phyloP scores from a whole-genome alignment of 1,140 invertebrate species.

The Leptinotarsa undecemlineata region DNA sequence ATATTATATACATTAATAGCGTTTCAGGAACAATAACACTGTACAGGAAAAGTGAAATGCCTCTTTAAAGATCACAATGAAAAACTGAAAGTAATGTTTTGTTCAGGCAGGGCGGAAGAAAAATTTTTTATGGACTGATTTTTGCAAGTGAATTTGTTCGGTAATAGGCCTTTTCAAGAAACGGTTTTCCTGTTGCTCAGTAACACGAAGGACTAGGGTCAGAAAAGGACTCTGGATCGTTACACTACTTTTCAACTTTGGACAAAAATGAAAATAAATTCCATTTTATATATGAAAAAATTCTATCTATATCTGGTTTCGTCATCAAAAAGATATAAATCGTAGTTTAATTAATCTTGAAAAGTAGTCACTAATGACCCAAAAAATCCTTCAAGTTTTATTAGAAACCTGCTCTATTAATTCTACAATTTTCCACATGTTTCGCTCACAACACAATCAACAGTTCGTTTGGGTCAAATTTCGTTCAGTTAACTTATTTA shows the following conservation, averaged over 20 bases:
- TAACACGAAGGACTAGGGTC: background rate
- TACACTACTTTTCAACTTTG: no score
- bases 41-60: constrained; percentile 46
- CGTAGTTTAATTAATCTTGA: background rate
- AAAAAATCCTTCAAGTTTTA: background rate
- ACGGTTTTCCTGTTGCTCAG: background rate
- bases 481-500: background rate
- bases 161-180: background rate
- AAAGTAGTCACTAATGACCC: background rate
- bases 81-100: background rate
- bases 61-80: constrained; percentile 33
- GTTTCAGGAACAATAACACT: constrained; percentile 48
- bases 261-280: no score
- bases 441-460: no score
- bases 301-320: no score
- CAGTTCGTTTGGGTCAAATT: background rate
- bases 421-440: no score
- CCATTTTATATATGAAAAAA: no score
- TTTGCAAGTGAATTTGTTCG: constrained; percentile 17
- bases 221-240: no score
- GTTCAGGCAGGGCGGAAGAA: constrained; percentile 14
- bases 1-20: constrained; percentile 46
- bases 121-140: constrained; percentile 7
- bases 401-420: no score
- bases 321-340: no score